phyloP scores from a whole-genome alignment of 2,888 invertebrate species.

The Philereme transversata region DNA sequence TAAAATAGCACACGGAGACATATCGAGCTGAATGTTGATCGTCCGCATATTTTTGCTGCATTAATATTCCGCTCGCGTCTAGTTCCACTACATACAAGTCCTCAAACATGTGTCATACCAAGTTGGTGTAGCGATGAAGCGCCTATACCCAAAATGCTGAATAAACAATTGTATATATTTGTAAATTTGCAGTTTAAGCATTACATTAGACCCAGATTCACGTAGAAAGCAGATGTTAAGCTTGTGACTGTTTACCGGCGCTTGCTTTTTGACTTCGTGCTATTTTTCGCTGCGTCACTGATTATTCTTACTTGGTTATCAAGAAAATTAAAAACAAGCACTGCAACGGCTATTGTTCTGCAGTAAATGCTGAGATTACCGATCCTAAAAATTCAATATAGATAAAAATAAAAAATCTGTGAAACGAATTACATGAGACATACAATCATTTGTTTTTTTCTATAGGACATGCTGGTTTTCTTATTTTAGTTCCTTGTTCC shows the following conservation, averaged over 20 bases:
- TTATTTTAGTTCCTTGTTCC: no score
- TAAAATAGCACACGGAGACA: conserved; percentile 35
- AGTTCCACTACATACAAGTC: conserved; percentile 53
- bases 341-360: no score
- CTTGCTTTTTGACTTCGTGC: background rate
- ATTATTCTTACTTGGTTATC: no score
- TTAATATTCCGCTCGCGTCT: conserved; percentile 57
- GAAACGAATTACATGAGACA: no score
- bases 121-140: conserved; percentile 58
- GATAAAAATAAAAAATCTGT: no score
- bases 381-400: no score
- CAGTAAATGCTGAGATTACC: no score
- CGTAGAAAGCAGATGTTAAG: conserved; percentile 9
- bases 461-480: no score
- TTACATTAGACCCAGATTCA: conserved; percentile 47
- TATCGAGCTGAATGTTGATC: conserved; percentile 42
- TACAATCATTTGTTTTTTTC: no score
- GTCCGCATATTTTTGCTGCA: conserved; percentile 49
- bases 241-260: background rate
- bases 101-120: conserved; percentile 77
- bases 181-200: conserved; percentile 64
- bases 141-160: conserved; percentile 56
- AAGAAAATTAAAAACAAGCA: no score
- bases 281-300: no score
- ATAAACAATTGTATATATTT: conserved; percentile 71